A percentile compares a stretch with the other conserved stretches of the same genome.
phyloP scores from a whole-genome alignment of 2,113 vertebrate genomes.

The Halichoerus grypus region DNA sequence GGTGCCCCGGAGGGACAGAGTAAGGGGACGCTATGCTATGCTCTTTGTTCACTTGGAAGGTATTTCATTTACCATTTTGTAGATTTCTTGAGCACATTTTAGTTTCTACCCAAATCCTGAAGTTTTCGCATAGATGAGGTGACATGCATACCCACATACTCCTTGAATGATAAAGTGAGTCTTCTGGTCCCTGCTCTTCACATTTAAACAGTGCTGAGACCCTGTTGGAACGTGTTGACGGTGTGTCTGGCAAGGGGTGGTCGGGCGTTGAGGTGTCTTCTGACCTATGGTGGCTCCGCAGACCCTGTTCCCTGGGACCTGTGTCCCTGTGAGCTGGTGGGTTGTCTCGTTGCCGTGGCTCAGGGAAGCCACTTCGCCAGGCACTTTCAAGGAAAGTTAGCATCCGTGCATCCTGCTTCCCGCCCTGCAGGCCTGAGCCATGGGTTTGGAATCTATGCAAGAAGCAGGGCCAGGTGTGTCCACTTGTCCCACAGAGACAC shows the following conservation, averaged over 20 bases:
- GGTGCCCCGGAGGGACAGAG: rapidly evolving
- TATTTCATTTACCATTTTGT: not conserved
- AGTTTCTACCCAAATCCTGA: not conserved
- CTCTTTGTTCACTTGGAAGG: not conserved
- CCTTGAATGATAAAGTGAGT: not conserved
- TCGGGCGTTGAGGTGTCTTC: not conserved
- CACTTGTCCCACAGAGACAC: rapidly evolving
- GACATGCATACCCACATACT: rapidly evolving
- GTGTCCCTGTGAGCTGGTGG: not conserved
- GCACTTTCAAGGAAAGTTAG: rapidly evolving
- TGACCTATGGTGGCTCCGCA: not conserved
- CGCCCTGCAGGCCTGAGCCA: rapidly evolving
- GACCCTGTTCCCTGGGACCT: rapidly evolving
- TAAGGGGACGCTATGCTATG: not conserved
- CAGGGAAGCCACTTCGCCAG: rapidly evolving
- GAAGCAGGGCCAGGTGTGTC: rapidly evolving
- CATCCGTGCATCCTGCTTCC: rapidly evolving
- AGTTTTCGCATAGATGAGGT: too few relatives aligned
- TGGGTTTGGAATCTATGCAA: too few relatives aligned
- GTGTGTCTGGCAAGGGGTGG: not conserved
- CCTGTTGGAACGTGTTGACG: rapidly evolving
- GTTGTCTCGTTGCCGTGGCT: rapidly evolving
- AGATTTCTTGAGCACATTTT: not conserved
- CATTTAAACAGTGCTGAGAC: not conserved
- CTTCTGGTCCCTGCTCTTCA: not conserved